phyloP scores from a whole-genome alignment of 2,888 invertebrate genomes.

The Plebejus argus region DNA sequence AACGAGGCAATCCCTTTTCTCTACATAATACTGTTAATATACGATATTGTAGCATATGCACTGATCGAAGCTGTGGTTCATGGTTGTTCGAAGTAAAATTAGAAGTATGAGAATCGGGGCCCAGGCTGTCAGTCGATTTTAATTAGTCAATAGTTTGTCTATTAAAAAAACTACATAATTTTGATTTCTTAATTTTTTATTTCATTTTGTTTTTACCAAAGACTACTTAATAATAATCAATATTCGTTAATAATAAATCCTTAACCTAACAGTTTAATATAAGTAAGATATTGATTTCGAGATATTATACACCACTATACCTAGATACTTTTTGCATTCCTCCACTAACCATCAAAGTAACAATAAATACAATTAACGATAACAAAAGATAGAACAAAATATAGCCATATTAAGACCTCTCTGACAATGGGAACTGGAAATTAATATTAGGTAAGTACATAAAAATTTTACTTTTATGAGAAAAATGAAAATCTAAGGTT shows the following conservation, averaged over 20 bases:
- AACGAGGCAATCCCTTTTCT: too few relatives aligned
- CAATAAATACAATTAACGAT: not conserved
- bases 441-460: too few relatives aligned
- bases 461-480: too few relatives aligned
- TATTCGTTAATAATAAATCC: not conserved
- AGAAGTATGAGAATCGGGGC: too few relatives aligned
- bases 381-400: not conserved
- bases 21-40: too few relatives aligned
- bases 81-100: too few relatives aligned
- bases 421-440: too few relatives aligned
- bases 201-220: not conserved
- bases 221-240: not conserved
- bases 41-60: too few relatives aligned
- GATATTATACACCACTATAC: not conserved
- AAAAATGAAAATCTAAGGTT: too few relatives aligned
- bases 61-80: too few relatives aligned
- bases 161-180: not conserved
- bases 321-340: not conserved
- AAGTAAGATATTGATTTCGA: not conserved
- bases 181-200: not conserved
- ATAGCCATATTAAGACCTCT: not conserved
- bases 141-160: not conserved
- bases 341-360: not conserved
- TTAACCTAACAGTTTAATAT: not conserved
- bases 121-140: too few relatives aligned